A percentile compares a stretch with the other conserved stretches of the same genome.
Evolutionary conservation across 1,140 invertebrate genomes (phyloP).

Genomic region (Choristoneura fumiferana): DNA sequence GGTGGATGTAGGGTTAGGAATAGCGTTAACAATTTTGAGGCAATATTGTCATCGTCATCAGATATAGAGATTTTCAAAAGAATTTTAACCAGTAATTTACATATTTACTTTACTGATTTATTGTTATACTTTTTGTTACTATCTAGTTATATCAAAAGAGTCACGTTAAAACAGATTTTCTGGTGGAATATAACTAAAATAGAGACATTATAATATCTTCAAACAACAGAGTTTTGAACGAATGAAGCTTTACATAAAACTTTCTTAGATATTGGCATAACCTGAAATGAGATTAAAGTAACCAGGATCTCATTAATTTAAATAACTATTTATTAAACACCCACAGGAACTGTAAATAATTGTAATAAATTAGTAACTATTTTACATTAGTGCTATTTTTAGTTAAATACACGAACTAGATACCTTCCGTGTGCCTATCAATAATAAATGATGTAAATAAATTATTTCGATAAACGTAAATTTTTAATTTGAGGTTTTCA

Average conservation of each 20-base stretch:
- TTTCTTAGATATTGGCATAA: conserved; percentile 27
- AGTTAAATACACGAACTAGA: conserved; percentile 51
- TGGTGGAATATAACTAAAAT: too few relatives aligned
- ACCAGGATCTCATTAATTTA: conserved; percentile 71
- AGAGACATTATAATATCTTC: too few relatives aligned
- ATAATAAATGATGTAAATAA: conserved; percentile 57
- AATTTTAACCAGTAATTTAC: too few relatives aligned
- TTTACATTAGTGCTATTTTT: conserved; percentile 29
- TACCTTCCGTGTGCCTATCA: conserved; percentile 65
- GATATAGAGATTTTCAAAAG: too few relatives aligned
- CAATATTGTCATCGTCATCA: too few relatives aligned
- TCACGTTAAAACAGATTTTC: too few relatives aligned
- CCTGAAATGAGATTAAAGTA: conserved; percentile 68
- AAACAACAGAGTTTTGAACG: not conserved
- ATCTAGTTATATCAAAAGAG: too few relatives aligned
- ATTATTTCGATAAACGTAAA: conserved; percentile 42
- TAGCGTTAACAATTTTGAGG: too few relatives aligned
- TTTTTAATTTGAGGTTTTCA: conserved; percentile 61
- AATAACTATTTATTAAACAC: conserved; percentile 54
- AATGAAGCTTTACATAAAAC: conserved; percentile 5
- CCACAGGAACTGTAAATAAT: conserved; percentile 54
- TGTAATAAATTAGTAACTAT: conserved; percentile 40
- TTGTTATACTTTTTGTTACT: too few relatives aligned
- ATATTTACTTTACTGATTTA: too few relatives aligned
- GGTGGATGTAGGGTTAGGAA: too few relatives aligned